phyloP scores from a whole-genome alignment of 2,113 vertebrate genomes.

The Pedetes capensis region DNA sequence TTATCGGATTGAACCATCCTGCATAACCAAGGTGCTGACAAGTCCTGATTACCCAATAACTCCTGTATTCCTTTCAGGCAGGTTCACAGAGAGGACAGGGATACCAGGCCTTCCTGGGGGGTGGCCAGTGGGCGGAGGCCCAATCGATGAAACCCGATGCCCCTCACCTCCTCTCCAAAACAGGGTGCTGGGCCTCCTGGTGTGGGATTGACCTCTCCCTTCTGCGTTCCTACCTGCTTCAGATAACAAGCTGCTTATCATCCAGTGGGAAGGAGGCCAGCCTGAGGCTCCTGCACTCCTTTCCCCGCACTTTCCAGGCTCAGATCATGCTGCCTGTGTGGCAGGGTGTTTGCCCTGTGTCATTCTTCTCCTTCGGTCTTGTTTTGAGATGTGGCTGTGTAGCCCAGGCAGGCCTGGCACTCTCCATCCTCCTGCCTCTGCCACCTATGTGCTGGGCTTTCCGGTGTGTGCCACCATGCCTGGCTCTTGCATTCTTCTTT shows the following conservation, averaged over 20 bases:
- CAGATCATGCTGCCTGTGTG: slow-evolving; percentile 74
- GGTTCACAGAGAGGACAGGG: slow-evolving; percentile 94
- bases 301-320: slow-evolving; percentile 68
- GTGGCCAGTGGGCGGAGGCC: no score
- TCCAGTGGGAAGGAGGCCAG: slow-evolving; percentile 56
- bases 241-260: slow-evolving; percentile 81
- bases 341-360: slow-evolving; percentile 74
- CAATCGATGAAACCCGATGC: slow-evolving; percentile 85
- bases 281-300: slow-evolving; percentile 77
- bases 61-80: slow-evolving; percentile 91
- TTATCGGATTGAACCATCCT: slow-evolving; percentile 93
- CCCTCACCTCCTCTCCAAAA: slow-evolving; percentile 76
- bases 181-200: slow-evolving; percentile 80
- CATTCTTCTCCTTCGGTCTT: slow-evolving; percentile 65
- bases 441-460: neutral
- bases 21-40: slow-evolving; percentile 96
- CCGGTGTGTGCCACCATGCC: neutral
- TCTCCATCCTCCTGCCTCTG: no score
- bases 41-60: slow-evolving; percentile 95
- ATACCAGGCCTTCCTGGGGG: slow-evolving; percentile 90
- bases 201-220: slow-evolving; percentile 81
- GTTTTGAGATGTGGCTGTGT: neutral
- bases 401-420: neutral
- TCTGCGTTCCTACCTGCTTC: slow-evolving; percentile 81
- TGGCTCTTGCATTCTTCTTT: no score